A percentile compares a stretch with the other conserved stretches of the same genome.
phyloP scores from a whole-genome alignment of 2,797 vertebrate species.

The Neoniphon sammara region DNA sequence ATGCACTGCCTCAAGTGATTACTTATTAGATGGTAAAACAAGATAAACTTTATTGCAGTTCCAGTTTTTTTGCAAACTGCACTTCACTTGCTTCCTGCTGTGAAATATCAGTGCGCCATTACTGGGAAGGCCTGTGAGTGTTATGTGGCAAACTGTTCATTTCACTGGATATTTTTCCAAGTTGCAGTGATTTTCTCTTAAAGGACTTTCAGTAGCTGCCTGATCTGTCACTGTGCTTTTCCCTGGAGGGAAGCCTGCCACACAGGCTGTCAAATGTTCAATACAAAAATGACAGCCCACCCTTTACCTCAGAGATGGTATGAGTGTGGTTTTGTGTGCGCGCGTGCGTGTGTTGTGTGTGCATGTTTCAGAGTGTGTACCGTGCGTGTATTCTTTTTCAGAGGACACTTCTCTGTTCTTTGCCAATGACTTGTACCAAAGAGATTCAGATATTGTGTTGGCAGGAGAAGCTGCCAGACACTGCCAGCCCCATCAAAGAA shows the following conservation, averaged over 20 bases:
- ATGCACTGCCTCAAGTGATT: too few relatives aligned
- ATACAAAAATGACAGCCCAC: conserved; percentile 47
- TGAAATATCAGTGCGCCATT: conserved; percentile 18
- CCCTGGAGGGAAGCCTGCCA: conserved; percentile 54
- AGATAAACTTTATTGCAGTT: neutral
- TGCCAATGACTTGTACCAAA: conserved; percentile 32
- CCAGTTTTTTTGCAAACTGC: neutral
- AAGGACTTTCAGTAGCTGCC: conserved; percentile 33
- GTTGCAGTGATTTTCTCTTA: conserved; percentile 31
- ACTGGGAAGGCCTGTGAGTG: conserved; percentile 21
- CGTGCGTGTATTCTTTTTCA: conserved; percentile 13
- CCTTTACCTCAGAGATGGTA: conserved; percentile 23
- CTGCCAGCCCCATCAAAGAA: conserved; percentile 11
- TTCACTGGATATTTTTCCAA: conserved; percentile 31
- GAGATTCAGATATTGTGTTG: conserved; percentile 21
- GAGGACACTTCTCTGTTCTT: conserved; percentile 20
- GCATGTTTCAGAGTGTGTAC: conserved; percentile 25
- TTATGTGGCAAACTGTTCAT: conserved; percentile 21
- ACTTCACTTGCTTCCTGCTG: conserved; percentile 7
- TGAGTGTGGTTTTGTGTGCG: neutral
- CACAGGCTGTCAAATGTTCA: conserved; percentile 55
- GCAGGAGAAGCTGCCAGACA: conserved; percentile 16
- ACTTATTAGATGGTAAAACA: too few relatives aligned
- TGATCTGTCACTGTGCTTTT: conserved; percentile 36
- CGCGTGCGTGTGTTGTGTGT: conserved; percentile 14